Evolutionary conservation across 2,797 vertebrate genomes (phyloP).

Genomic region (Lemur catta): DNA sequence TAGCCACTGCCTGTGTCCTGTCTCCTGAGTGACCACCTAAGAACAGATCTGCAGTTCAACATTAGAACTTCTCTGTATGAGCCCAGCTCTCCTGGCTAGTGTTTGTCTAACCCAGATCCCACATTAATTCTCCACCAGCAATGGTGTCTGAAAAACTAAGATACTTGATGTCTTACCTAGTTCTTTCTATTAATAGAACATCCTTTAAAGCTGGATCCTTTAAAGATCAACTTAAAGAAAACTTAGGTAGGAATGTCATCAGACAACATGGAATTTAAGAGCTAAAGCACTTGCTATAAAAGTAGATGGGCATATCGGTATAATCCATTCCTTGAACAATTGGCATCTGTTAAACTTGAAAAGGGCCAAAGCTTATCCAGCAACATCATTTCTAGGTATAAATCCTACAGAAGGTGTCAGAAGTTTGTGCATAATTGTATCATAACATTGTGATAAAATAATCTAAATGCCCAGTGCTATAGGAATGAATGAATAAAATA

Average conservation of each 20-base stretch:
- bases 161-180: not conserved
- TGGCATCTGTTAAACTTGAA: not conserved
- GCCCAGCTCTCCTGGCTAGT: not conserved
- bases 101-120: not conserved
- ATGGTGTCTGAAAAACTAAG: not conserved
- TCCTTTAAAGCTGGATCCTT: not conserved
- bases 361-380: not conserved
- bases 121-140: not conserved
- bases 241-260: not conserved
- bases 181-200: not conserved
- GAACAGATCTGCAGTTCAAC: not conserved
- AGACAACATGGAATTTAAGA: not conserved
- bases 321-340: not conserved
- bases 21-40: not conserved
- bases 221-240: not conserved
- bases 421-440: not conserved
- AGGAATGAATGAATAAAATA: not conserved
- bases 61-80: not conserved
- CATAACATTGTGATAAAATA: not conserved
- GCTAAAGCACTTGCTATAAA: not conserved
- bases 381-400: not conserved
- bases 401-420: not conserved
- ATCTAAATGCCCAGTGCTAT: not conserved
- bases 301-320: no score
- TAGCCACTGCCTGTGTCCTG: rapidly evolving